A percentile compares a stretch with the other conserved stretches of the same genome.
Conservation (phyloP, 2,888 invertebrate genomes). For the Argynnis bischoffii region DNA sequence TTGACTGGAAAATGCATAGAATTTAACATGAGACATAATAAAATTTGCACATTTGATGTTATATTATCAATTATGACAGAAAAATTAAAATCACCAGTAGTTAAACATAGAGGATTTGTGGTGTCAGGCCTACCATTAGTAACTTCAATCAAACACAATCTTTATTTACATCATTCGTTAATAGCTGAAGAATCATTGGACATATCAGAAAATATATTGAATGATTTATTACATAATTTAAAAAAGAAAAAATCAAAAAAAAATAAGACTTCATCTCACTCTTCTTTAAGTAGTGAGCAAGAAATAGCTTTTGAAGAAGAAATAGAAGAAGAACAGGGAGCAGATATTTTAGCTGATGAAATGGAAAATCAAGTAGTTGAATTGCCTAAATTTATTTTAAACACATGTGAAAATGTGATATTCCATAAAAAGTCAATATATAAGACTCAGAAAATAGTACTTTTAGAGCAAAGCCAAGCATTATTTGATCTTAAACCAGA, state of each 20-base stretch:
- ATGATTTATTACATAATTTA: conserved; percentile 56
- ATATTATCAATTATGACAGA: conserved; percentile 77
- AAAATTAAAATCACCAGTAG: conserved; percentile 74
- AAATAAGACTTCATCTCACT: conserved; percentile 37
- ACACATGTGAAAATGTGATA: conserved; percentile 57
- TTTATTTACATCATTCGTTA: conserved; percentile 50
- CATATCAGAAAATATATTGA: conserved; percentile 52
- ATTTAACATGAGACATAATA: conserved; percentile 80
- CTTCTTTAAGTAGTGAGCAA: conserved; percentile 52
- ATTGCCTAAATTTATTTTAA: conserved; percentile 64
- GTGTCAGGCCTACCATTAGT: conserved; percentile 85
- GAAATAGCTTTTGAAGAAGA: conserved; percentile 48
- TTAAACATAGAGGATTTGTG: conserved; percentile 84
- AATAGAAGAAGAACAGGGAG: conserved; percentile 49
- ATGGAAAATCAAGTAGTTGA: conserved; percentile 50
- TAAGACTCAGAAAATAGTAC: conserved; percentile 52
- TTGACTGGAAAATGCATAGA: conserved; percentile 81
- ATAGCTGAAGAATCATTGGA: conserved; percentile 61
- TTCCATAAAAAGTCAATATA: conserved; percentile 47
- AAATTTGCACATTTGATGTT: conserved; percentile 73
- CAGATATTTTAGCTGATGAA: conserved; percentile 49
- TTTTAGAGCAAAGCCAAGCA: conserved; percentile 58
- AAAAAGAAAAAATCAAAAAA: conserved; percentile 58
- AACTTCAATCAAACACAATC: conserved; percentile 56
- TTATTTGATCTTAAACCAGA: conserved; percentile 69